phyloP scores from a whole-genome alignment of 2,113 vertebrate species.

The Poeciliopsis turrubarensis region DNA sequence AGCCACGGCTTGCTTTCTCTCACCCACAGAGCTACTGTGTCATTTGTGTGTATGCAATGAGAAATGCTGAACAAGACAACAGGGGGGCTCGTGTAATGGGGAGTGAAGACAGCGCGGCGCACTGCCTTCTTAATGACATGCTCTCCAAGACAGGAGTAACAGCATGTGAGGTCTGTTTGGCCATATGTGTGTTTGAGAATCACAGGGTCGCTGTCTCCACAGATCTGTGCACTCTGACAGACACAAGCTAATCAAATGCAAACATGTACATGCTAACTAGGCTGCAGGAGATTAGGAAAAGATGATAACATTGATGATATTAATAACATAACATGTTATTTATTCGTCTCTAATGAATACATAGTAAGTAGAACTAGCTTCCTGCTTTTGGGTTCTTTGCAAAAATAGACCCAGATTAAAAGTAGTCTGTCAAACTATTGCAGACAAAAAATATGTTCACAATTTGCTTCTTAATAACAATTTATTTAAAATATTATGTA shows the following conservation, averaged over 20 bases:
- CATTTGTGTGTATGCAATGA: slow-evolving; percentile 39
- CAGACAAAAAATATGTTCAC: too few species aligned
- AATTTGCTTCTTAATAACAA: too few species aligned
- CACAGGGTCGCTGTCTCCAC: slow-evolving; percentile 26
- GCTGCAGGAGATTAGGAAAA: too few species aligned
- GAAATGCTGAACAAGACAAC: slow-evolving; percentile 43
- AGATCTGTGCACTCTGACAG: slow-evolving; percentile 5
- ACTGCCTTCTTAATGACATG: slow-evolving; percentile 43
- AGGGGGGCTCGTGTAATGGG: slow-evolving; percentile 53
- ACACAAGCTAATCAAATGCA: slow-evolving; percentile 21
- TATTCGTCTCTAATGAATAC: too few species aligned
- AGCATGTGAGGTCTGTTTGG: slow-evolving; percentile 30
- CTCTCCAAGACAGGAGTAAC: slow-evolving; percentile 37
- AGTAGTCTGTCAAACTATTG: too few species aligned
- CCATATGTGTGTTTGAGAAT: slow-evolving; percentile 36
- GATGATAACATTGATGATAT: too few species aligned
- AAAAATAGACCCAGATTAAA: too few species aligned
- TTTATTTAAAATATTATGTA: too few species aligned
- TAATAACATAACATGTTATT: too few species aligned
- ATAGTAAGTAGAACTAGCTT: too few species aligned
- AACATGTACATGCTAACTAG: background rate
- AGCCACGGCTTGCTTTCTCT: slow-evolving; percentile 44
- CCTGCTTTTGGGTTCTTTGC: too few species aligned
- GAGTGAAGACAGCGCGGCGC: slow-evolving; percentile 45
- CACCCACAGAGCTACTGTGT: slow-evolving; percentile 52